phyloP scores from a whole-genome alignment of 2,113 vertebrate species.

The Archilochus colubris region DNA sequence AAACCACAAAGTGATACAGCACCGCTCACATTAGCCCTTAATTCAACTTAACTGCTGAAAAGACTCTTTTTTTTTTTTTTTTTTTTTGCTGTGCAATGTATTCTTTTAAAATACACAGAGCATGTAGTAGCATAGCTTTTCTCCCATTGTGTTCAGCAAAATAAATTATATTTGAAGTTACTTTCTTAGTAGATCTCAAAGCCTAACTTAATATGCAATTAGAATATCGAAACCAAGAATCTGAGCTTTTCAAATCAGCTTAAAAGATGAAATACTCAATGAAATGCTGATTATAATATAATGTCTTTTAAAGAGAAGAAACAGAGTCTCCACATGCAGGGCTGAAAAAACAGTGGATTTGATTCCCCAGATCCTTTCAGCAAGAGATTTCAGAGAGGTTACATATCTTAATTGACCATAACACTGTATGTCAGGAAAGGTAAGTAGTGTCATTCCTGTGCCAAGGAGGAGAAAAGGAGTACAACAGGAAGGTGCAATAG shows the following conservation, averaged over 20 bases:
- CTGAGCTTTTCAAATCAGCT: background rate
- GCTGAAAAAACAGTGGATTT: background rate
- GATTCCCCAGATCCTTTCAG: background rate
- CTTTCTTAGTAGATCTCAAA: background rate
- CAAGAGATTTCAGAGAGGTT: background rate
- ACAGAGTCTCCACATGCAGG: background rate
- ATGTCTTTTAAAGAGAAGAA: background rate
- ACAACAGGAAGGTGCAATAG: constrained; percentile 35
- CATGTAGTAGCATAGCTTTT: background rate
- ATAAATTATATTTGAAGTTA: background rate
- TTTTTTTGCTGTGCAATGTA: background rate
- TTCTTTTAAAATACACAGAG: background rate
- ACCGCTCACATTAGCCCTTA: background rate
- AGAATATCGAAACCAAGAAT: background rate
- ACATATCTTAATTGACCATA: background rate
- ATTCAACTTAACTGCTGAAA: background rate
- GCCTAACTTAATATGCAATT: background rate
- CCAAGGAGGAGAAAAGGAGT: background rate
- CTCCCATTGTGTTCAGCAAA: background rate
- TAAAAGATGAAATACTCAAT: background rate
- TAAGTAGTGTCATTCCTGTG: constrained; percentile 4
- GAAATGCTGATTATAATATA: background rate
- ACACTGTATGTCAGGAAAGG: background rate
- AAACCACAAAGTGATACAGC: background rate
- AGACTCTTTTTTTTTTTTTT: background rate